Evolutionary conservation across 1,140 invertebrate genomes (phyloP).

Genomic region (Procambarus virginalis): DNA sequence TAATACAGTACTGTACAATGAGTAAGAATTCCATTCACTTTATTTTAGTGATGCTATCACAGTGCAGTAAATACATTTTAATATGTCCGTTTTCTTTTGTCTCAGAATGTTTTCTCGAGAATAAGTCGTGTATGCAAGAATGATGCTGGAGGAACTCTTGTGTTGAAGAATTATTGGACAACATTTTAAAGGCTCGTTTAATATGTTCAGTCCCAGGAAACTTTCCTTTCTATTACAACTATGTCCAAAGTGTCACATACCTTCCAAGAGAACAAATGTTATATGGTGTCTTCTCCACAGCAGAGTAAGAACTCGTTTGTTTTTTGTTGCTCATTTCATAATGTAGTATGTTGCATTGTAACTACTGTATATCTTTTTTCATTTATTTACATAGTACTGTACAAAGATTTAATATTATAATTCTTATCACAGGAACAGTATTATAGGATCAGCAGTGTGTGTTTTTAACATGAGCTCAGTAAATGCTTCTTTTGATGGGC

Average conservation of each 20-base stretch:
- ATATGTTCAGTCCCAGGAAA: conserved; percentile 94
- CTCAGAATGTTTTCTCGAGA: conserved; percentile 89
- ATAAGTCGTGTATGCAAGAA: conserved; percentile 95
- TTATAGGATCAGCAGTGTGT: conserved; percentile 94
- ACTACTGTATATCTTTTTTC: too few relatives aligned
- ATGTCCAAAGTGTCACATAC: conserved; percentile 89
- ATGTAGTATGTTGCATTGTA: background rate
- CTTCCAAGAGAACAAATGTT: conserved; percentile 87
- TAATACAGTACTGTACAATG: too few relatives aligned
- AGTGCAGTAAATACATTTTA: background rate
- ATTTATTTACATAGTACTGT: conserved; percentile 1
- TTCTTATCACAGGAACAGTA: conserved; percentile 83
- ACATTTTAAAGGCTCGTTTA: conserved; percentile 93
- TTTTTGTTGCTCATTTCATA: background rate
- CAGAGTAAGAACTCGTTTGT: conserved; percentile 79
- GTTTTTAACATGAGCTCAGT: conserved; percentile 91
- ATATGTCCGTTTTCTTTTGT: conserved; percentile 44
- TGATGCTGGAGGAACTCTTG: conserved; percentile 83
- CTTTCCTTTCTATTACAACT: conserved; percentile 95
- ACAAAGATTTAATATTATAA: background rate
- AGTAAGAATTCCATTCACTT: background rate
- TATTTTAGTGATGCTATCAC: background rate
- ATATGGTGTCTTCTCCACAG: conserved; percentile 94
- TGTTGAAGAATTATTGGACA: conserved; percentile 90
- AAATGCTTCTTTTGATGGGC: conserved; percentile 86